These are phyloP conservation scores for Digitonthophagus gazella DNA, from an alignment of 2,888 invertebrate species.

Conservation along the genomic window DNA sequence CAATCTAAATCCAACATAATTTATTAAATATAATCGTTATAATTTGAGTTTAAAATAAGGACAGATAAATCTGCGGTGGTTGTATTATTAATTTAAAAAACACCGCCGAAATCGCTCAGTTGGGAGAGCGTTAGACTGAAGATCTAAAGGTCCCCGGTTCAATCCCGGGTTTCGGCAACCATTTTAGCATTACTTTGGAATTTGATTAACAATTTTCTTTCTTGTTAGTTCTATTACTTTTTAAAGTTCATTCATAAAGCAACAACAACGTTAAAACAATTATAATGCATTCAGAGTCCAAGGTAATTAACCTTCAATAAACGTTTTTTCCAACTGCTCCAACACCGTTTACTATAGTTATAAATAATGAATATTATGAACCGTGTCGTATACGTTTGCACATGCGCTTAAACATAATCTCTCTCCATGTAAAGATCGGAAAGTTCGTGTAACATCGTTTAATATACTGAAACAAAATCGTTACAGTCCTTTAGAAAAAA, in stretches of 20 bases:
- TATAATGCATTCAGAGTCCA: too few species aligned
- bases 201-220: too few species aligned
- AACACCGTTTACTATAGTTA: neutral
- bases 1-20: too few species aligned
- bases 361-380: neutral
- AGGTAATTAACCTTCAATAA: too few species aligned
- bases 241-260: too few species aligned
- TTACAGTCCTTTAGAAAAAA: neutral
- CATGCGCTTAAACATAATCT: neutral
- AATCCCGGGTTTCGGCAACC: slow-evolving; percentile 71
- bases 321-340: neutral
- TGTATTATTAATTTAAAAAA: slow-evolving; percentile 11
- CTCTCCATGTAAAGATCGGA: neutral
- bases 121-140: slow-evolving; percentile 78
- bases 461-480: neutral
- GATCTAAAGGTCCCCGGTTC: slow-evolving; percentile 72
- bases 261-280: too few species aligned
- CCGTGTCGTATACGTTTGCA: neutral
- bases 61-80: too few species aligned
- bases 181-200: too few species aligned
- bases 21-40: too few species aligned
- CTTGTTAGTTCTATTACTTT: too few species aligned
- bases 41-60: too few species aligned
- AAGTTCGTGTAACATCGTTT: neutral
- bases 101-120: slow-evolving; percentile 80